Conservation (phyloP, 2,797 vertebrate species). For the Halcyon smyrnensis region DNA sequence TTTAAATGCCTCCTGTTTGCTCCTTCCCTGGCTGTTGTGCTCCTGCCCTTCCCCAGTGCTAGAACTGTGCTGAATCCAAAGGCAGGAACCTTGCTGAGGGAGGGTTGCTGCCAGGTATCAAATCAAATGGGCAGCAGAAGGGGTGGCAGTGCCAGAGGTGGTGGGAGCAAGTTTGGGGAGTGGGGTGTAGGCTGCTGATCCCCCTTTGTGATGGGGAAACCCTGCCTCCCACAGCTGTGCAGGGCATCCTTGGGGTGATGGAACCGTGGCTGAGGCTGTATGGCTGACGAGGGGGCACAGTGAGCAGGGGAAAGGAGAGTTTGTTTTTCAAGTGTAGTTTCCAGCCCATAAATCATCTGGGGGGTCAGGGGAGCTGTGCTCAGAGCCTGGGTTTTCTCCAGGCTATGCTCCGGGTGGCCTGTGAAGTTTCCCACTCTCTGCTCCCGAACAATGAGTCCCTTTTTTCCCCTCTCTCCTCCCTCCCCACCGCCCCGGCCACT, state of each 20-base stretch:
- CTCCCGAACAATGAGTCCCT: conserved; percentile 75
- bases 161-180: background rate
- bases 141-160: background rate
- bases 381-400: conserved; percentile 65
- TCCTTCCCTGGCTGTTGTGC: background rate
- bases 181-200: background rate
- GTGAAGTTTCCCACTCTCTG: conserved; percentile 66
- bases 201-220: background rate
- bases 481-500: background rate
- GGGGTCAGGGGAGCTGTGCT: background rate
- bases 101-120: background rate
- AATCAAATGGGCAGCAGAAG: background rate
- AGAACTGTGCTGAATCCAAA: background rate
- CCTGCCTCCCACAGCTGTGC: accelerated
- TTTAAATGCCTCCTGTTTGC: background rate
- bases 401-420: conserved; percentile 21
- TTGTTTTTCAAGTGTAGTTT: conserved; percentile 61
- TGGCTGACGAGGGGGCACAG: background rate
- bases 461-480: conserved; percentile 39
- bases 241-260: background rate
- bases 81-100: background rate
- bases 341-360: conserved; percentile 52
- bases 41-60: background rate
- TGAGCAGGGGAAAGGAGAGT: background rate
- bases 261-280: background rate